phyloP scores from a whole-genome alignment of 2,113 vertebrate genomes.

The Zootoca vivipara region DNA sequence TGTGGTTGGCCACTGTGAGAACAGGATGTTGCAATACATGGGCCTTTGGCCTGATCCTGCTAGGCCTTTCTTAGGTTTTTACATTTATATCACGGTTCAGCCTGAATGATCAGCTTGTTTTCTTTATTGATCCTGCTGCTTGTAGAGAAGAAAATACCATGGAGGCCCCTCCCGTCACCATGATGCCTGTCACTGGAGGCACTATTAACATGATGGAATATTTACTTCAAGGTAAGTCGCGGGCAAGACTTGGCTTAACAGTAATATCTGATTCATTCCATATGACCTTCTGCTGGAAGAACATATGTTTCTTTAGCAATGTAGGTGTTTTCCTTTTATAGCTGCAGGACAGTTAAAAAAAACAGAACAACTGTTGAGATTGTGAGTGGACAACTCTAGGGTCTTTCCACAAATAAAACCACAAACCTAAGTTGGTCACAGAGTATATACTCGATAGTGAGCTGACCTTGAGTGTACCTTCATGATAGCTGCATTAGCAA shows the following conservation, averaged over 20 bases:
- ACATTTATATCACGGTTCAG: background rate
- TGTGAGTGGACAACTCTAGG: background rate
- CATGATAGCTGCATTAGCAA: background rate
- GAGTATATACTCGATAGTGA: background rate
- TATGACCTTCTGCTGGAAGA: background rate
- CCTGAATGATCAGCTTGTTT: background rate
- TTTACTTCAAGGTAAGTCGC: constrained; percentile 86
- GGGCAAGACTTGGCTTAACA: background rate
- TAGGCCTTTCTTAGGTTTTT: background rate
- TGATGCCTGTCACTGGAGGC: constrained; percentile 92
- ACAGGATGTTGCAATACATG: too few relatives aligned
- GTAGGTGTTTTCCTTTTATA: background rate
- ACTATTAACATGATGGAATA: constrained; percentile 98
- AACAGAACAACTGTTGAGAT: background rate
- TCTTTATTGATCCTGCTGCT: background rate
- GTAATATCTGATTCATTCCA: background rate
- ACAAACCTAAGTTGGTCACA: background rate
- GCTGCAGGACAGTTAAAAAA: background rate
- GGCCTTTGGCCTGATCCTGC: too few relatives aligned
- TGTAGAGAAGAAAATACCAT: constrained; percentile 63
- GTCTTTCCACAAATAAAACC: background rate
- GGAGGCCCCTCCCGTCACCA: constrained; percentile 93
- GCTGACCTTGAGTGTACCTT: background rate
- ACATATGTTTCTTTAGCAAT: background rate
- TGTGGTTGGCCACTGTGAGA: too few relatives aligned